Evolutionary conservation across 2,113 vertebrate species (phyloP), one percentile per base, ranked within the genome.

Genomic region (Mungos mungo): DNA sequence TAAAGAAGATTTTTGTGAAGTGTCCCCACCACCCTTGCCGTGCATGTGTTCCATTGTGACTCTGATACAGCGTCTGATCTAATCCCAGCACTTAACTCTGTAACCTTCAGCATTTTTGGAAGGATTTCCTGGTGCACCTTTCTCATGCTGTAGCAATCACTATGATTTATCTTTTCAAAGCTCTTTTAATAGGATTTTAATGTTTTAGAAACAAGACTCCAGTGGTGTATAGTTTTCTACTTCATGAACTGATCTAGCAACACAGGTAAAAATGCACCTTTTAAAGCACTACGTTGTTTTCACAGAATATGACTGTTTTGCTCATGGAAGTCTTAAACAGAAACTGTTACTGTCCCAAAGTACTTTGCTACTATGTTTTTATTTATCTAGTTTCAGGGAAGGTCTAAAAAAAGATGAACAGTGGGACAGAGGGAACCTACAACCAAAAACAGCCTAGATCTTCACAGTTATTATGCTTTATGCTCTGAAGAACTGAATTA

Each of bases 41-140:
- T 83, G 98, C 99, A 98, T 98, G 98, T 98, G 97, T 97, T 98
- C 97, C 97, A 80, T 98, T 98, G 98, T 98, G 98, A 98, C 99
- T 98, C 98, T 97, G 96, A 98, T 98, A 95, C 98, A 97, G 98
- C 95, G 47, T 98, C 98, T 98, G 98, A 98, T 98, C 98, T 97
- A 96, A 98, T 98, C 98, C 98, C 98, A 99, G 99, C 99, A 99
- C 99, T 99, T 99, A 98, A 98, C 98, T 98, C 98, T 98, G 98
- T 98, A 97, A 97, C 98, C 98, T 98, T 99, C 98, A 98, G 98
- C 98, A 98, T 98, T 98, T 86, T 85, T 98, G 98, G 98, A 98
- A 98, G 98, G 98, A 98, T 98, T 94, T 99, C 98, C 98, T 99
- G 98, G 99, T 99, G 99, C 99, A 99, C 99, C 99, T 99, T 99